Evolutionary conservation across 1,140 invertebrate species (phyloP), one percentile per base, ranked within the genome.

Genomic region (Atta texana): DNA sequence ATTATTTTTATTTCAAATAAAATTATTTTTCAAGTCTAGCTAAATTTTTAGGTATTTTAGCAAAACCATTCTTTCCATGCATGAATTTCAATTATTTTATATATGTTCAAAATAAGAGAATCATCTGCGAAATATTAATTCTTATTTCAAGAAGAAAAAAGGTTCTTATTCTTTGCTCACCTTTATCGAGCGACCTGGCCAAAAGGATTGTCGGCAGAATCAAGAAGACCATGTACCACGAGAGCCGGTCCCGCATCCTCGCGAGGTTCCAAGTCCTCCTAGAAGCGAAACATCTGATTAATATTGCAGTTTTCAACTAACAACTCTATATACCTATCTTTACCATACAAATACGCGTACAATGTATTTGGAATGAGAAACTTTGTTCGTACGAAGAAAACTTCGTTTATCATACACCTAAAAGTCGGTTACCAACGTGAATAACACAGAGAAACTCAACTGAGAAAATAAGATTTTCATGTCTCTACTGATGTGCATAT

Each of bases 181-280:
- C 95, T 94, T 95, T 95, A 88, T 95, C 95, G 86, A 95, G 94
- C 69, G 95, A 95, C 86, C 95, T 94, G 82, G 95, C 95, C 85
- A 95, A 92, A 75, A 95, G 92, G 77, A 95, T 94, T 87, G 95
- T 95, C 81, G 95, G 95, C 85, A 95, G 91, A 81, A 95, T 95
- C 89, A 95, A 84, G 86, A 95, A 95, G 84, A 95, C 94, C 94
- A 95, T 95, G 92, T 95, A 95, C 95, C 95, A 95, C 49, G 95
- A 95, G 76, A 95, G 93, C 91, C 95, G 94, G 92, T 95, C 95
- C 93, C 94, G 94, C 95, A 95, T 95, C 92, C 91, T 95, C 87
- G 92, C 90, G 87, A 92, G 88, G 90, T 93, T 92, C 87, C 87
- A 75, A 88, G 89, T 92, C 88, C 92, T 90, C 90, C 94, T 94